phyloP scores from a whole-genome alignment of 2,113 vertebrate genomes.

The Ictalurus furcatus region DNA sequence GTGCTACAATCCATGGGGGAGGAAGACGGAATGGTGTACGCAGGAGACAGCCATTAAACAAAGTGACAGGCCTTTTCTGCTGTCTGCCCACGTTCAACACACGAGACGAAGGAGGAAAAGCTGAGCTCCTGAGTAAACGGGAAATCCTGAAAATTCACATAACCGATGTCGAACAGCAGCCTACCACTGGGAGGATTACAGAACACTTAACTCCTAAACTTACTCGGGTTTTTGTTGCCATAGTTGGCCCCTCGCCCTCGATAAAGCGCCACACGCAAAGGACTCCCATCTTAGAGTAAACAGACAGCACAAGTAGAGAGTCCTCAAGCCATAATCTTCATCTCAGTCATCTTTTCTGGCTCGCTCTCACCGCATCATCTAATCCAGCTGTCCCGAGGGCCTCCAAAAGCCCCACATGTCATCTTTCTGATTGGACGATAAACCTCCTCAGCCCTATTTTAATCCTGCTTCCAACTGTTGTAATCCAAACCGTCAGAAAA shows the following conservation, averaged over 20 bases:
- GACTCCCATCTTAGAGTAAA: not conserved
- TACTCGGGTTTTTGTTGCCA: not conserved
- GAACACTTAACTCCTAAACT: conserved; percentile 15
- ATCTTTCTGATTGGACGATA: conserved; percentile 40
- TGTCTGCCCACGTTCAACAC: not conserved
- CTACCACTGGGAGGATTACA: conserved; percentile 26
- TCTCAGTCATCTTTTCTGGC: conserved; percentile 26
- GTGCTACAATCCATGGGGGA: not conserved
- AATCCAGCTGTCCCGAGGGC: not conserved
- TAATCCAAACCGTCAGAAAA: conserved; percentile 33
- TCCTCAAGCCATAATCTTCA: conserved; percentile 12
- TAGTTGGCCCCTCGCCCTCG: not conserved
- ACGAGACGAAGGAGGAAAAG: not conserved
- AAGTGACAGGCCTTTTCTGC: conserved; percentile 25
- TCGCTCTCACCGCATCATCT: conserved; percentile 24
- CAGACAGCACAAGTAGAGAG: conserved; percentile 27
- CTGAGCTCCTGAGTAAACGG: not conserved
- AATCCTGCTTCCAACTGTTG: conserved; percentile 45
- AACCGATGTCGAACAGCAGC: conserved; percentile 13
- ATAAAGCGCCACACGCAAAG: not conserved
- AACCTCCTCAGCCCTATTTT: conserved; percentile 36
- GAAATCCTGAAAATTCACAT: conserved; percentile 25
- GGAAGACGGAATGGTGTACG: not conserved
- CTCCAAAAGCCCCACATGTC: conserved; percentile 20
- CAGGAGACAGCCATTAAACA: conserved; percentile 16